These are phyloP conservation scores for Manis javanica DNA, from an alignment of 2,797 vertebrate species.

Conservation along the genomic window DNA sequence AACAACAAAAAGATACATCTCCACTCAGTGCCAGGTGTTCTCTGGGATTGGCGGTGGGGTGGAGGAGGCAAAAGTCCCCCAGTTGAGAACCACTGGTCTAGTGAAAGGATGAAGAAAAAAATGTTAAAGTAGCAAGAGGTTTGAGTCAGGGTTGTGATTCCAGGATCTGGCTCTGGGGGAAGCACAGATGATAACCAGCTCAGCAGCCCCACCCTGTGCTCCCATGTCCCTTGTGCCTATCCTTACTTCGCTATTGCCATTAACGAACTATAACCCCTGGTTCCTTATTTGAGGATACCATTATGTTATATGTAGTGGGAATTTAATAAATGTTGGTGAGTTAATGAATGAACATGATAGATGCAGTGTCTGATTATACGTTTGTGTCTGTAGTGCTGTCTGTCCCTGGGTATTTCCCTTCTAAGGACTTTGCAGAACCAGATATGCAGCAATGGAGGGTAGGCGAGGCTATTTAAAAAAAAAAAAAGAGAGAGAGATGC, in stretches of 20 bases:
- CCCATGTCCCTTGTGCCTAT: background rate
- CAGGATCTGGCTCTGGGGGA: background rate
- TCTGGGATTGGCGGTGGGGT: too few relatives aligned
- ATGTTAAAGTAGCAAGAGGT: background rate
- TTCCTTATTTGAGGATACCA: conserved; percentile 20
- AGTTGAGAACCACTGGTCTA: background rate
- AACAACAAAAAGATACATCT: background rate
- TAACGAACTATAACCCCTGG: background rate
- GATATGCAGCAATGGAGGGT: background rate
- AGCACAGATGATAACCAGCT: background rate
- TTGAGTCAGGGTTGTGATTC: background rate
- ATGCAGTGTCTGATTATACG: background rate
- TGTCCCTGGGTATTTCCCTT: background rate
- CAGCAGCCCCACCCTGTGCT: background rate
- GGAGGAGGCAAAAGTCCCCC: background rate
- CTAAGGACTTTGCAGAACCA: background rate
- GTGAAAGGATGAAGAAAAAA: background rate
- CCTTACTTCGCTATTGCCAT: background rate
- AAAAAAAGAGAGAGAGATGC: background rate
- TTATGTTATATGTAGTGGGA: background rate
- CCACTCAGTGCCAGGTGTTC: background rate
- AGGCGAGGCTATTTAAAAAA: background rate
- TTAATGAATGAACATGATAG: background rate
- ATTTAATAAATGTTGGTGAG: background rate
- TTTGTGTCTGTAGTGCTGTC: background rate